Base-by-base conservation (phyloP, 2,888 invertebrate species). In the Aphodius sticticus region DNA sequence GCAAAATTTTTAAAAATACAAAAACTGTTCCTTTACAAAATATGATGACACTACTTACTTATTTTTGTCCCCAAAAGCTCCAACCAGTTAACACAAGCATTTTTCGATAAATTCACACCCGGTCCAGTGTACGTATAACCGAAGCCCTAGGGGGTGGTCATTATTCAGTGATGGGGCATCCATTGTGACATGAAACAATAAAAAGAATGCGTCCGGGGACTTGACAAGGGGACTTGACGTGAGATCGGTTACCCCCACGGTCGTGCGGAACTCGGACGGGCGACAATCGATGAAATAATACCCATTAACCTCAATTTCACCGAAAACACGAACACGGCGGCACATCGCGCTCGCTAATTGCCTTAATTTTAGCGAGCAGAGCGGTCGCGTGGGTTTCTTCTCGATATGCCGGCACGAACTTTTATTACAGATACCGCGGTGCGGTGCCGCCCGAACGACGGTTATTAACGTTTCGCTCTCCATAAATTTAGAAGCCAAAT, bases 301-400 rank as follows among this genome's bases (percentile, higher is more conserved):
- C 53, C 53, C 53, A 53, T 53, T 53, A 53, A 53, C 53, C 53
- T 53, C 53, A 53, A 53, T 53, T 53, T 53, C 53, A 26, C 53
- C 53, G 53, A 53, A 53, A 53, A 53, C 53, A 53, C 53, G 53
- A 53, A 53, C 53, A 53, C 53, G 53, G 53, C 53, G 53, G 53
- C 53, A 53, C 53, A 53, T 5, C 53, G 53, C 53, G 53, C 12
- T 53, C 53, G 53, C 53, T 53, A 53, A 53, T 53, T 53, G 53
- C 53, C 53, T 53, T 53, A 53, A 53, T 53, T 53, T 53, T 53
- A 53, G 53, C 53, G 53, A 53, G 9, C 53, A 53, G 53, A 53
- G 53, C 53, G 53, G 53, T 53, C 53, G 53, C 53, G 53, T 53
- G 53, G 53, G 53, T 53, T 53, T 53, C 53, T 53, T 53, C 12